These are phyloP conservation scores for Prochilodus magdalenae DNA, from an alignment of 2,113 vertebrate genomes.

Conservation along the genomic window DNA sequence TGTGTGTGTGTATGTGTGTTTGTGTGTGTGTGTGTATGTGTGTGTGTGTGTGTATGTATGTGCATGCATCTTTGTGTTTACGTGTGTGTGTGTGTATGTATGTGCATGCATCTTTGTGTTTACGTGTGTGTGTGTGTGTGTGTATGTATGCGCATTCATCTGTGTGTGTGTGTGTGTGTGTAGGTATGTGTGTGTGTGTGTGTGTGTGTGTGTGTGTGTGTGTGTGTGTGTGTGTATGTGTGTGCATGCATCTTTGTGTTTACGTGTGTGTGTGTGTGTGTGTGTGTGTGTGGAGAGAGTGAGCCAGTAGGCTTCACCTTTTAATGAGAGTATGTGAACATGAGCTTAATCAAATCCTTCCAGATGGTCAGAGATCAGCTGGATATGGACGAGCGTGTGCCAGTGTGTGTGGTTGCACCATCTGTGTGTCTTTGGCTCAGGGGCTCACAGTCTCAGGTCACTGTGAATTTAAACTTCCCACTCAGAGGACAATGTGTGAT, in stretches of 20 bases:
- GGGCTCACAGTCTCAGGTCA: constrained; percentile 6
- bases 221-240: not conserved
- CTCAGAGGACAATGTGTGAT: constrained; percentile 2
- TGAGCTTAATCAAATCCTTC: constrained; percentile 35
- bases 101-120: not conserved
- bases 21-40: not conserved
- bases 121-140: not conserved
- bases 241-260: not conserved
- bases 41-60: not conserved
- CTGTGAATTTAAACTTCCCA: constrained; percentile 8
- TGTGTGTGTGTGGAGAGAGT: constrained; percentile 11
- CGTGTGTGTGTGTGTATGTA: constrained; percentile 18
- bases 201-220: not conserved
- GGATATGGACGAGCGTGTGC: constrained; percentile 4
- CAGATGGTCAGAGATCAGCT: constrained; percentile 43
- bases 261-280: not conserved
- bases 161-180: too few species aligned
- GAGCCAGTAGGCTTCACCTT: constrained; percentile 13
- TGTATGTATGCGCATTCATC: not conserved
- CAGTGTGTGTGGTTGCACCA: constrained; percentile 25
- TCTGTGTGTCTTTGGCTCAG: constrained; percentile 34
- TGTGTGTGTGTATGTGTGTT: not conserved
- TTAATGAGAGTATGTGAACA: constrained; percentile 47
- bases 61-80: too few species aligned
- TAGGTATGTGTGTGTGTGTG: constrained; percentile 18